These are phyloP conservation scores for Eilema griseolum DNA, from an alignment of 2,888 invertebrate genomes.

Conservation along the genomic window DNA sequence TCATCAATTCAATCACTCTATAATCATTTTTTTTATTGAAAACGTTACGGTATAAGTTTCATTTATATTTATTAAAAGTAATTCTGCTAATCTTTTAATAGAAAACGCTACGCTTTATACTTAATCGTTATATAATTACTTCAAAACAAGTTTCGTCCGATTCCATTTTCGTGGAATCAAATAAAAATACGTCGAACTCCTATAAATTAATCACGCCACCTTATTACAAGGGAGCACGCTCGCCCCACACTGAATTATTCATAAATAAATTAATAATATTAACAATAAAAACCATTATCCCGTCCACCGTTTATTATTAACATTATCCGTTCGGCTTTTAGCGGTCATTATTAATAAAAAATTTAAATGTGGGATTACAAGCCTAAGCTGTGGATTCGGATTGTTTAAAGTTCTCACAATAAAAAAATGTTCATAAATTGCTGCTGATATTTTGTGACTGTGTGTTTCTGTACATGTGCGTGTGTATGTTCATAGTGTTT, in stretches of 20 bases:
- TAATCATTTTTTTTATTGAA: slow-evolving; percentile 21
- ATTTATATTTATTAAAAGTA: slow-evolving; percentile 20
- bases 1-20: slow-evolving; percentile 18
- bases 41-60: slow-evolving; percentile 13
- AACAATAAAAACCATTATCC: slow-evolving; percentile 69
- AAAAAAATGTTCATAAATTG: slow-evolving; percentile 57
- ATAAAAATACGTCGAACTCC: slow-evolving; percentile 39
- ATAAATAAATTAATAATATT: slow-evolving; percentile 81
- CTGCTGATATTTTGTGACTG: slow-evolving; percentile 13
- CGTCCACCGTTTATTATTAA: slow-evolving; percentile 65
- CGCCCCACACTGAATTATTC: slow-evolving; percentile 76
- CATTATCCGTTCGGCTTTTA: slow-evolving; percentile 65
- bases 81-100: slow-evolving; percentile 42
- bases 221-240: slow-evolving; percentile 41
- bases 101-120: slow-evolving; percentile 40
- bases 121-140: slow-evolving; percentile 20
- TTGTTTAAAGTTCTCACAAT: slow-evolving; percentile 82
- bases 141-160: slow-evolving; percentile 29
- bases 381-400: slow-evolving; percentile 73
- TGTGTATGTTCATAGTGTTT: slow-evolving; percentile 22
- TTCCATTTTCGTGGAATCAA: slow-evolving; percentile 36
- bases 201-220: slow-evolving; percentile 45
- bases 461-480: slow-evolving; percentile 14
- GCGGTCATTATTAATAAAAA: slow-evolving; percentile 81
- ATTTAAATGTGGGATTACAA: slow-evolving; percentile 81